Conservation (phyloP, 2,888 invertebrate species). For the Drosophila mayaguana region DNA sequence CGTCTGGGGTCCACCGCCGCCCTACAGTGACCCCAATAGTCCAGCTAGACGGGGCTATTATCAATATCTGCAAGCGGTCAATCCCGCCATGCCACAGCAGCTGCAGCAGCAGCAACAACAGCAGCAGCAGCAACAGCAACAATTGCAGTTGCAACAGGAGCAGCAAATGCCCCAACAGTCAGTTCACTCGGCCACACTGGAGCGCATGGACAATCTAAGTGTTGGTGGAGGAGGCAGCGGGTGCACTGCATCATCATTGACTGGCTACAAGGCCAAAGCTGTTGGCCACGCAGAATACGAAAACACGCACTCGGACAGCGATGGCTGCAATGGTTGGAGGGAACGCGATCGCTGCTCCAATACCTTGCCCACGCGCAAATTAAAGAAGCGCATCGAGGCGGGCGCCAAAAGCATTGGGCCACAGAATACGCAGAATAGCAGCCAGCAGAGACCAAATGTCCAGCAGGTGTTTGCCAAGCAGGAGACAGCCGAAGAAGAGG, state of each 20-base stretch:
- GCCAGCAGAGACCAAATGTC: constrained; percentile 84
- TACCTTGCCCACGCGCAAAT: constrained; percentile 87
- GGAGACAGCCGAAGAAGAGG: constrained; percentile 41
- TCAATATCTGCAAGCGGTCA: constrained; percentile 80
- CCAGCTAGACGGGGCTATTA: constrained; percentile 87
- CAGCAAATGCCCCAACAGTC: constrained; percentile 35
- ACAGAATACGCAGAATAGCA: constrained; percentile 61
- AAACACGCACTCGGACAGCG: constrained; percentile 86
- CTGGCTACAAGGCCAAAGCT: constrained; percentile 67
- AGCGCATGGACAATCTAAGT: constrained; percentile 59
- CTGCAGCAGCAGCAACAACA: constrained; percentile 48
- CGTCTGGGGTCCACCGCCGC: constrained; percentile 95
- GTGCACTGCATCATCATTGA: constrained; percentile 38
- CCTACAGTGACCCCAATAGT: constrained; percentile 93
- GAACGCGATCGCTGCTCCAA: constrained; percentile 86
- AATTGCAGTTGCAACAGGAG: constrained; percentile 36
- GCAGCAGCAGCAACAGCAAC: constrained; percentile 35
- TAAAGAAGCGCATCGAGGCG: constrained; percentile 86
- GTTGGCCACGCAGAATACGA: constrained; percentile 85
- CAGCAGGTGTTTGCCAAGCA: constrained; percentile 84
- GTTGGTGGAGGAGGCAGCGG: constrained; percentile 1
- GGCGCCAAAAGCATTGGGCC: constrained; percentile 84
- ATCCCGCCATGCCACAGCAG: constrained; percentile 58
- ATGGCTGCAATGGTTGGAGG: constrained; percentile 70
- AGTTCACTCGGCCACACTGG: constrained; percentile 59